Base-by-base conservation (phyloP, 2,797 vertebrate genomes). In the Percopsis omiscomaycus region DNA sequence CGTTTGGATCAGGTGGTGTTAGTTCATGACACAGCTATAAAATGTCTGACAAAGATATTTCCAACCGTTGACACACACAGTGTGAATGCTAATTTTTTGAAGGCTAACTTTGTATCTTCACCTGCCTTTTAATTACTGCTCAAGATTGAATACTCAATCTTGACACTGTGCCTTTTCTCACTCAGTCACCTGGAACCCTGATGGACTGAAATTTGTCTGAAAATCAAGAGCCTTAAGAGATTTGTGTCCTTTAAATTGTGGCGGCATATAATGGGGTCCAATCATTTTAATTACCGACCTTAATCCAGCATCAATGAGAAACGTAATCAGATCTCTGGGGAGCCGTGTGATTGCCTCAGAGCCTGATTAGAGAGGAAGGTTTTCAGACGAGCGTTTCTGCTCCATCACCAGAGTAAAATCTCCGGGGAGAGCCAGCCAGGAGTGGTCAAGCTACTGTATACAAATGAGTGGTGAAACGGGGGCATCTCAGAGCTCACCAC, bases 211-310 rank as follows among this genome's bases (percentile, higher is more conserved):
- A 78, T 79, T 71, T 80, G 79, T 85, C 77, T 73, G 83, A 72
- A 42, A 66, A 69, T 68, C 65, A 69, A 79, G 77, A 79, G 79
- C 88, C 87, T 69, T 81, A 65, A 67, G 87, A 89, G 88, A 85
- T 84, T 89, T 80, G 69, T 87, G 91, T 83, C 84, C 74, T 66
- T 91, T 84, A 84, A 71, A 78, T 89, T 83, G 80, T 75, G 81
- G 88, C 88, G 80, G 79, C 75, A 66, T 84, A 85, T 89, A 73
- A 89, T 93, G 79, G 79, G 83, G 62, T 81, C 74, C 89, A 86
- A 79, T 92, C 80, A 79, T 83, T 85, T 92, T 91, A 92, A 93
- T 93, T 91, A 94, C 91, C 92, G 77, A 76, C 86, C 80, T 86
- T 90, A 86, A 89, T 93, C 71, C 86, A 80, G 89, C 89, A 88